Evolutionary conservation across 2,888 invertebrate species (phyloP), one percentile per base, ranked within the genome.

Genomic region (Lymantria monacha): DNA sequence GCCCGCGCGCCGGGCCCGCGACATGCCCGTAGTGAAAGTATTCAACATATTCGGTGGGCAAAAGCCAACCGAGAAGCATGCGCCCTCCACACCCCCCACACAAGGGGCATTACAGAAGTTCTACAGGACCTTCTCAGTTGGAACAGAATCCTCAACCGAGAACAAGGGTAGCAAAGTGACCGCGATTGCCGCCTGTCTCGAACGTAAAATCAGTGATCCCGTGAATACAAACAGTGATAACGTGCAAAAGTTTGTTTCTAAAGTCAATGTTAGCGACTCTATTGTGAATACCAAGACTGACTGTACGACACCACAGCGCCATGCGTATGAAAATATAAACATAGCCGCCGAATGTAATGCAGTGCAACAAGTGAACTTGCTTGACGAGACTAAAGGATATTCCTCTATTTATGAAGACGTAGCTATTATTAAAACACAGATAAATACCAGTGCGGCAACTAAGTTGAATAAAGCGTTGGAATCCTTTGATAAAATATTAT

Each of bases 11-110:
- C 85, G 87, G 85, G 83, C 77, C 78, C 87, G 87, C 87, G 89
- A 78, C 70, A 91, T 90, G 90, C 91, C 91, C 90, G 89, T 87
- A 87, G 91, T 90, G 89, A 91, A 91, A 89, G 91, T 90, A 77
- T 89, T 90, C 77, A 87, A 84, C 76, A 87, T 91, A 90, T 91
- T 91, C 85, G 91, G 90, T 80, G 87, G 86, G 72, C 90, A 90
- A 87, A 90, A 89, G 86, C 85, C 89, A 79, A 74, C 86, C 81
- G 89, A 89, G 77, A 89, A 87, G 69, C 86, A 84, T 66, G 76
- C 69, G 55, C 51, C 80, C 58, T 59, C 78, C 57, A 55, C 82
- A 67, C 66, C 83, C 76, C 78, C 83, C 78, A 66, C 83, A 56
- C 76, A 78, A 54, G 80, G 81, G 73, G 83, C 90, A 38, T 79